Conservation (phyloP, 1,140 invertebrate species). For the Micrasema longulum region DNA sequence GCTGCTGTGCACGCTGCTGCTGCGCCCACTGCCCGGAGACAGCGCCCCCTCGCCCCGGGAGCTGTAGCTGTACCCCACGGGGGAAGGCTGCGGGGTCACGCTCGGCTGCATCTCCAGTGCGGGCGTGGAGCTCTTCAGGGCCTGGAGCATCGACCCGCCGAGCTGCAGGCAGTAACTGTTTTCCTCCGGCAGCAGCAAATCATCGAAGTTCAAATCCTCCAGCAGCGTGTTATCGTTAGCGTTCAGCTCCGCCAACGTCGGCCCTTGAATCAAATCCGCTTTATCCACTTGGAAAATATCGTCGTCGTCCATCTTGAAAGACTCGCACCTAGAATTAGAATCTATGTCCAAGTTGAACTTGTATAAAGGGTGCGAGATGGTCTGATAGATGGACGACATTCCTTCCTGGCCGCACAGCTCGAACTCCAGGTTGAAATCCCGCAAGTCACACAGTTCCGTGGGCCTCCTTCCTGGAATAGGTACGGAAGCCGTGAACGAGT, state of each 20-base stretch:
- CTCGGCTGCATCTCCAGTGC: slow-evolving; percentile 62
- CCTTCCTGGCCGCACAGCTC: slow-evolving; percentile 67
- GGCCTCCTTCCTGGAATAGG: slow-evolving; percentile 69
- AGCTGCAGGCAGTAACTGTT: slow-evolving; percentile 66
- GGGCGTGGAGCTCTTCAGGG: slow-evolving; percentile 59
- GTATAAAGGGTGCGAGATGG: slow-evolving; percentile 62
- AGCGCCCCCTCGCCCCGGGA: slow-evolving; percentile 62
- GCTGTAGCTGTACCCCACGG: slow-evolving; percentile 54
- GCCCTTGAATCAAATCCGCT: slow-evolving; percentile 84
- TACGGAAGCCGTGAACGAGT: slow-evolving; percentile 68
- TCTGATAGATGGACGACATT: slow-evolving; percentile 62
- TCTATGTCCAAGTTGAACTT: slow-evolving; percentile 63
- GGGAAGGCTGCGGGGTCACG: slow-evolving; percentile 61
- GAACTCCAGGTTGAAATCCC: slow-evolving; percentile 68
- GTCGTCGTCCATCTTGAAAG: slow-evolving; percentile 85
- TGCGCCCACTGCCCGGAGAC: slow-evolving; percentile 72
- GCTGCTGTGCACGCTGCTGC: slow-evolving; percentile 66
- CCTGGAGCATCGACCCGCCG: slow-evolving; percentile 62
- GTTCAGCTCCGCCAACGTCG: slow-evolving; percentile 89
- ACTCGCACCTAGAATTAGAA: slow-evolving; percentile 69
- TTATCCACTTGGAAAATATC: slow-evolving; percentile 92
- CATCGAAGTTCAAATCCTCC: slow-evolving; percentile 88
- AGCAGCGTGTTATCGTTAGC: slow-evolving; percentile 85
- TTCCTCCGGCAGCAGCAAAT: slow-evolving; percentile 81
- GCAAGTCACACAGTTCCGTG: slow-evolving; percentile 57